These are phyloP conservation scores for Pangasius larnaudii DNA, from an alignment of 2,797 vertebrate species.

Conservation along the genomic window DNA sequence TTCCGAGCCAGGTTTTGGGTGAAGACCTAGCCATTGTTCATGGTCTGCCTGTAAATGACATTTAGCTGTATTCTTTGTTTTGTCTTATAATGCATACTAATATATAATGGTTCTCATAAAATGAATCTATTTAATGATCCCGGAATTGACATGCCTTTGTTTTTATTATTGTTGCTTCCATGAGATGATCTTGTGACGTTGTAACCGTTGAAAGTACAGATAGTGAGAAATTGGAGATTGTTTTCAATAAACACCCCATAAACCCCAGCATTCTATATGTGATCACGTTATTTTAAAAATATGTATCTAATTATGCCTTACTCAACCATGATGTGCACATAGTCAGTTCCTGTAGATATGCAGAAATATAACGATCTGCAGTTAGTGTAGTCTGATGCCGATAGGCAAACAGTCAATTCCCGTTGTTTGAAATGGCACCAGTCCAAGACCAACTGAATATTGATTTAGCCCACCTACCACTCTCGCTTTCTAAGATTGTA, in stretches of 20 bases:
- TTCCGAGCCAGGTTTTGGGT: conserved; percentile 53
- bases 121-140: conserved; percentile 99
- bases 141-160: conserved; percentile 82
- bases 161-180: conserved; percentile 65
- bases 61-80: conserved; percentile 86
- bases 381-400: background rate
- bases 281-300: background rate
- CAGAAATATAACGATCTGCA: conserved; percentile 23
- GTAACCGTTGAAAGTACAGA: conserved; percentile 38
- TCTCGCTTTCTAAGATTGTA: conserved; percentile 4
- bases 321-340: conserved; percentile 9
- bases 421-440: conserved; percentile 24
- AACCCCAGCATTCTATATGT: conserved; percentile 22
- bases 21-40: conserved; percentile 72
- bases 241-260: conserved; percentile 48
- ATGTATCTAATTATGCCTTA: conserved; percentile 33
- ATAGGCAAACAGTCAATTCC: conserved; percentile 8
- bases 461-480: conserved; percentile 3
- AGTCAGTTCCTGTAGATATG: conserved; percentile 29
- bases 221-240: conserved; percentile 39
- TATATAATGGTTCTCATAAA: conserved; percentile 99
- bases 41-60: conserved; percentile 86
- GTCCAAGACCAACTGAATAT: conserved; percentile 24
- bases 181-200: conserved; percentile 76
- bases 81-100: conserved; percentile 98